A percentile compares a stretch with the other conserved stretches of the same genome.
These are phyloP conservation scores for Sphecodes monilicornis DNA, from an alignment of 2,888 invertebrate genomes.

Conservation along the genomic window DNA sequence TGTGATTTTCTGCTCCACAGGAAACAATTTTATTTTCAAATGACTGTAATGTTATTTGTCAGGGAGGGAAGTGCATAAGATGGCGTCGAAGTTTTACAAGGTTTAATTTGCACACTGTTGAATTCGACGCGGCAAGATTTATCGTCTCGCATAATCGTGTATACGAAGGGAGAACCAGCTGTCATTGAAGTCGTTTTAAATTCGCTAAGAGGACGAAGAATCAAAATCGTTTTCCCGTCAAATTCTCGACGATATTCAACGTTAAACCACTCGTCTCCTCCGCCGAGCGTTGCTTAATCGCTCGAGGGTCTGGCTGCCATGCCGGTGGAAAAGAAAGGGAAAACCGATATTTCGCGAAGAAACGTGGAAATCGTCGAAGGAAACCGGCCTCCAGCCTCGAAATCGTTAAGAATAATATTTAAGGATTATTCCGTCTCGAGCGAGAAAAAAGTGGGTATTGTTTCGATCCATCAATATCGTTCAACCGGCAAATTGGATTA, in stretches of 20 bases:
- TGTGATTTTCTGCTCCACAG: neutral
- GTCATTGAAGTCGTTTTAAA: conserved; percentile 51
- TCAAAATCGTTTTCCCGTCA: conserved; percentile 55
- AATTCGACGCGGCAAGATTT: conserved; percentile 26
- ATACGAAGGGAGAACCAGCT: conserved; percentile 38
- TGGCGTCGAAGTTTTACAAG: neutral
- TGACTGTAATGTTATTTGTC: neutral
- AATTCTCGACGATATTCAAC: conserved; percentile 51
- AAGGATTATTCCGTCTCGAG: conserved; percentile 75
- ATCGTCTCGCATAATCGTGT: conserved; percentile 50
- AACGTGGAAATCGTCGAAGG: conserved; percentile 2
- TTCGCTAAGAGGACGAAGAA: conserved; percentile 47
- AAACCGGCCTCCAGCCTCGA: conserved; percentile 27
- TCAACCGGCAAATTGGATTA: conserved; percentile 78
- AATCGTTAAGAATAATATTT: conserved; percentile 71
- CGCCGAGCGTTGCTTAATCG: conserved; percentile 53
- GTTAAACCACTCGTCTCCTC: conserved; percentile 48
- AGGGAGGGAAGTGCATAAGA: too few relatives aligned
- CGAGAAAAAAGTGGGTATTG: conserved; percentile 60
- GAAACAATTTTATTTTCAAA: neutral
- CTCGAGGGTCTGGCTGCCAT: conserved; percentile 20
- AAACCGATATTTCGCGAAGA: conserved; percentile 4
- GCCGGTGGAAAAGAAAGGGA: conserved; percentile 7
- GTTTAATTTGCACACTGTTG: conserved; percentile 15
- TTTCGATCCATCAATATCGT: conserved; percentile 78